These are phyloP conservation scores for Hoplodrina blanda DNA, from an alignment of 2,888 invertebrate genomes.

Conservation along the genomic window DNA sequence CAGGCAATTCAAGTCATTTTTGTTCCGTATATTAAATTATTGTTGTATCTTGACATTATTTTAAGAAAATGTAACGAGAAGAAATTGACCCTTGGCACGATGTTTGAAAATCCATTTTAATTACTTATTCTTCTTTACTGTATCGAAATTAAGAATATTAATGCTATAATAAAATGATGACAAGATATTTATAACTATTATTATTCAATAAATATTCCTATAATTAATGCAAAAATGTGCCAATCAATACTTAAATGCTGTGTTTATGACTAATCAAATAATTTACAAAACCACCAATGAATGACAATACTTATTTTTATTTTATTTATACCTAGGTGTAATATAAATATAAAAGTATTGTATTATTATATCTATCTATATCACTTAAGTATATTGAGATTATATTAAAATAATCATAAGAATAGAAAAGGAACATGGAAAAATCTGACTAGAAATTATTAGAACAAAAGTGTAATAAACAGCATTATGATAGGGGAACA, in stretches of 20 bases:
- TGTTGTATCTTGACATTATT: neutral
- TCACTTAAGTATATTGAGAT: no score
- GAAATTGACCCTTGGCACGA: neutral
- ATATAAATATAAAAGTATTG: neutral
- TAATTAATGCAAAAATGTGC: neutral
- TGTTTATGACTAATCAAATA: conserved; percentile 13
- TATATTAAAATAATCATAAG: no score
- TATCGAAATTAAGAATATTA: neutral
- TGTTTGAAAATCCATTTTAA: no score
- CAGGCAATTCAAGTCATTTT: neutral
- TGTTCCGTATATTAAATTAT: conserved; percentile 11
- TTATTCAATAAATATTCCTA: neutral
- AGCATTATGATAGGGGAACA: neutral
- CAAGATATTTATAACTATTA: neutral
- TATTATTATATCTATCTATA: no score
- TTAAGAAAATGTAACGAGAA: neutral
- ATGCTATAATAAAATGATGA: neutral
- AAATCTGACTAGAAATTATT: neutral
- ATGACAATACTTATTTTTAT: neutral
- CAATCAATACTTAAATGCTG: neutral
- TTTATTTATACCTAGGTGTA: neutral
- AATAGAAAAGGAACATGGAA: no score
- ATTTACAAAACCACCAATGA: conserved; percentile 4
- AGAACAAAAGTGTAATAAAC: neutral
- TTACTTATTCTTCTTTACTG: neutral